Percentiles rank a stretch among this genome's conserved stretches.
Conservation (phyloP, 2,797 vertebrate genomes). For the Simalia tracyae region DNA sequence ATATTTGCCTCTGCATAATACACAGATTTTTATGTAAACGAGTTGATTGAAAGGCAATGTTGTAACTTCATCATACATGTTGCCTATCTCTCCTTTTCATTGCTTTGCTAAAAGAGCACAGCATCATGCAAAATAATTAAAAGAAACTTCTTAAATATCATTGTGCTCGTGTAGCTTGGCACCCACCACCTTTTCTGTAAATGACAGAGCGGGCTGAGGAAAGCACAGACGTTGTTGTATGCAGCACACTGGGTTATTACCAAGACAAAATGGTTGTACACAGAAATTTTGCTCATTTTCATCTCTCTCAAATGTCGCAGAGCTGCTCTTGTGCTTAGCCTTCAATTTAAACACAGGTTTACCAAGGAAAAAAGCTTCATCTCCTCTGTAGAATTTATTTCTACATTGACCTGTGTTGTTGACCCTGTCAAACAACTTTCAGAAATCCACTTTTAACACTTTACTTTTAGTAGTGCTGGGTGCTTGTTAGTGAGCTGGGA, state of each 20-base stretch:
- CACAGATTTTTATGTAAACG: constrained; percentile 14
- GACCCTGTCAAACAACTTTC: constrained; percentile 21
- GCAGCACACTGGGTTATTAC: neutral
- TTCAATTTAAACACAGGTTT: constrained; percentile 43
- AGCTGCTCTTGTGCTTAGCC: constrained; percentile 12
- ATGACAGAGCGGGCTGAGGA: neutral
- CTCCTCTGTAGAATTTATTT: constrained; percentile 22
- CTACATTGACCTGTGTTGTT: neutral
- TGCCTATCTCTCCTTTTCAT: constrained; percentile 18
- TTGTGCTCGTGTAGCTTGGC: constrained; percentile 13
- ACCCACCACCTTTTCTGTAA: neutral
- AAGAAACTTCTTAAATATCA: constrained; percentile 34
- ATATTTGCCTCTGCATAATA: constrained; percentile 24
- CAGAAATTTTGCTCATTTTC: constrained; percentile 34
- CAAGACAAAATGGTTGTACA: constrained; percentile 11
- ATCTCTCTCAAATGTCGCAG: constrained; percentile 31
- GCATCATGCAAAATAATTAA: neutral
- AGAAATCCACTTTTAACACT: constrained; percentile 14
- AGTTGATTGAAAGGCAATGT: neutral
- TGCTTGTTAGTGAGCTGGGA: constrained; percentile 8
- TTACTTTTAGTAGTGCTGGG: constrained; percentile 6
- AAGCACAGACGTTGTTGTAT: neutral
- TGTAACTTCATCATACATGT: neutral
- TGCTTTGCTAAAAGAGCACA: constrained; percentile 3
- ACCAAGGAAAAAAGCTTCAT: neutral